Evolutionary conservation across 2,888 invertebrate genomes (phyloP).

Genomic region (Erannis defoliaria): DNA sequence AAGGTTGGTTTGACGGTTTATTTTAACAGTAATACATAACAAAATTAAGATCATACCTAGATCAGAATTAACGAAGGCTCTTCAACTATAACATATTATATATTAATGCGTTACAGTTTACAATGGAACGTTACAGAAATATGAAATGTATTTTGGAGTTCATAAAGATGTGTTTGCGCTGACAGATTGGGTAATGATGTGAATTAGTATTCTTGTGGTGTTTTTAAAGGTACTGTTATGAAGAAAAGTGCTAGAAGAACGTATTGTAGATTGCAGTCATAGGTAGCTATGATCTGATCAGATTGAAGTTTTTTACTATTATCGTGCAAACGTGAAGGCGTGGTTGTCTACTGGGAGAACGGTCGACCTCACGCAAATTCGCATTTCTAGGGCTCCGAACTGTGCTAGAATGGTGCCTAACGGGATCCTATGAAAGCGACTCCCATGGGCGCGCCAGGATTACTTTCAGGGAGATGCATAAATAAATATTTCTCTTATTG

Average conservation of each 20-base stretch:
- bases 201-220: slow-evolving; percentile 23
- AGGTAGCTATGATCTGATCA: too few relatives aligned
- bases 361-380: too few relatives aligned
- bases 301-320: too few relatives aligned
- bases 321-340: too few relatives aligned
- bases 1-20: neutral
- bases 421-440: too few relatives aligned
- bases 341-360: too few relatives aligned
- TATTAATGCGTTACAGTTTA: slow-evolving; percentile 18
- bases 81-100: slow-evolving; percentile 10
- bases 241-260: slow-evolving; percentile 9
- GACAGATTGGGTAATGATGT: slow-evolving; percentile 4
- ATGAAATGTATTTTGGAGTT: neutral
- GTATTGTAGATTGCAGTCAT: neutral
- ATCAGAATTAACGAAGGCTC: slow-evolving; percentile 2
- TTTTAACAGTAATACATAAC: neutral
- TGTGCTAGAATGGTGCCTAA: too few relatives aligned
- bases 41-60: neutral
- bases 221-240: slow-evolving; percentile 7
- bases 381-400: too few relatives aligned
- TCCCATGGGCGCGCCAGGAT: too few relatives aligned
- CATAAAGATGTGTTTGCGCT: slow-evolving; percentile 15
- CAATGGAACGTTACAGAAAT: neutral
- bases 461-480: too few relatives aligned
- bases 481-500: too few relatives aligned